These are phyloP conservation scores for Hippocampus kuda DNA, from an alignment of 2,797 vertebrate genomes.

Conservation along the genomic window DNA sequence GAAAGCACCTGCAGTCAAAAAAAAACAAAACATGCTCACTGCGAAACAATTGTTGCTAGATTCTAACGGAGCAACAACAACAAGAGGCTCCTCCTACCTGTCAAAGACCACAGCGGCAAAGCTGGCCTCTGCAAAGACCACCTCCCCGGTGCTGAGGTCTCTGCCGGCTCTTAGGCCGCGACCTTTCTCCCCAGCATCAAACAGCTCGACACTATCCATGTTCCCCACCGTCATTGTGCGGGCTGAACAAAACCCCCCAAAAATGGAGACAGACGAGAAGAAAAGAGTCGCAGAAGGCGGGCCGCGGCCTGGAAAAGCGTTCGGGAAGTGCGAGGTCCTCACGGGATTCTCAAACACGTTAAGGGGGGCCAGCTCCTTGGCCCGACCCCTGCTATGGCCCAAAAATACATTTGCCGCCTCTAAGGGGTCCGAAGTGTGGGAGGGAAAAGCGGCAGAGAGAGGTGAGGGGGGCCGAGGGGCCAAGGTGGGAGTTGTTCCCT, in stretches of 20 bases:
- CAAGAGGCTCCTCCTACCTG: conserved; percentile 66
- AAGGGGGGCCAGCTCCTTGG: conserved; percentile 37
- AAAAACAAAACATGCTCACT: not conserved
- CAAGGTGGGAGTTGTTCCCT: conserved; percentile 35
- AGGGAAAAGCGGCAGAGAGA: not conserved
- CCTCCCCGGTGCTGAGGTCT: conserved; percentile 74
- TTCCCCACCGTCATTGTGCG: conserved; percentile 65
- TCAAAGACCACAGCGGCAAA: conserved; percentile 90
- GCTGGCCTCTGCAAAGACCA: conserved; percentile 83
- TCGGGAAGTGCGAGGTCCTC: conserved; percentile 17
- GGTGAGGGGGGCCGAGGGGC: not conserved
- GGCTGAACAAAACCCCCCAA: conserved; percentile 14
- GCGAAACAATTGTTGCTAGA: not conserved
- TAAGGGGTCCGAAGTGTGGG: conserved; percentile 26
- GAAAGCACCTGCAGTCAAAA: conserved; percentile 8
- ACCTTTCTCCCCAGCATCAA: conserved; percentile 76
- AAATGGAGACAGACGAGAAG: conserved; percentile 16
- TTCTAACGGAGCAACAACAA: not conserved
- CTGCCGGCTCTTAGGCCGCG: conserved; percentile 78
- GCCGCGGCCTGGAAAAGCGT: conserved; percentile 6
- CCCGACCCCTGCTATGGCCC: conserved; percentile 30
- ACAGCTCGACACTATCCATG: conserved; percentile 82
- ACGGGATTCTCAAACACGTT: conserved; percentile 24
- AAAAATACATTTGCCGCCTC: conserved; percentile 68
- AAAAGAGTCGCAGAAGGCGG: conserved; percentile 17